These are phyloP conservation scores for Argyresthia albistria DNA, from an alignment of 2,888 invertebrate species.

Conservation along the genomic window DNA sequence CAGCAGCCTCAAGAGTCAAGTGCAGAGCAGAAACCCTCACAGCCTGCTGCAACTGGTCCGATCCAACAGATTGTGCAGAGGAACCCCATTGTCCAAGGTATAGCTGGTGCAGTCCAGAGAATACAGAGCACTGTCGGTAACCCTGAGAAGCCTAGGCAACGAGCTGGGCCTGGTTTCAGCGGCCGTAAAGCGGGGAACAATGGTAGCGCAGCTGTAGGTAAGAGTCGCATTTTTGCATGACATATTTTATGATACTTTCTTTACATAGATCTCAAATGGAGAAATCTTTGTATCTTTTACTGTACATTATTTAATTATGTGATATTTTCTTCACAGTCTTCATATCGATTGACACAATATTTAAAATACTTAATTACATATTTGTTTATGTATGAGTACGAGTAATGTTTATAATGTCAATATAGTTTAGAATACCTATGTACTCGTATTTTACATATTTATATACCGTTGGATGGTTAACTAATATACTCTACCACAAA, in stretches of 20 bases:
- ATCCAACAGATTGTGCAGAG: slow-evolving; percentile 33
- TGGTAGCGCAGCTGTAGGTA: background rate
- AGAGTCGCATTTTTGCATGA: background rate
- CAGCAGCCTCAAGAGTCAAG: background rate
- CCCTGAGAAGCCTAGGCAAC: slow-evolving; percentile 32
- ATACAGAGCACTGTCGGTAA: slow-evolving; percentile 28
- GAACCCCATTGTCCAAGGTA: slow-evolving; percentile 31
- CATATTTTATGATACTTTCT: background rate
- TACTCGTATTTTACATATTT: no score
- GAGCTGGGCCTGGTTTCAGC: background rate
- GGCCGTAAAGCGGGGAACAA: background rate
- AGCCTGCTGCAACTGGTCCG: slow-evolving; percentile 16
- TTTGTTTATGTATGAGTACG: no score
- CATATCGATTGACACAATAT: no score
- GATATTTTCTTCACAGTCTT: background rate
- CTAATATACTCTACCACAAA: no score
- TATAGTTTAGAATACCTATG: no score
- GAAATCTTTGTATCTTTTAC: background rate
- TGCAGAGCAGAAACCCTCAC: background rate
- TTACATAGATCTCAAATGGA: background rate
- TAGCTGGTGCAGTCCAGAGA: slow-evolving; percentile 31
- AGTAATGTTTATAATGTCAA: no score
- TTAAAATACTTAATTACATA: no score
- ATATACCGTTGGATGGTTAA: no score
- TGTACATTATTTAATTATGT: background rate